Evolutionary conservation across 2,888 invertebrate genomes (phyloP).

Genomic region (Drosophila planitibia): DNA sequence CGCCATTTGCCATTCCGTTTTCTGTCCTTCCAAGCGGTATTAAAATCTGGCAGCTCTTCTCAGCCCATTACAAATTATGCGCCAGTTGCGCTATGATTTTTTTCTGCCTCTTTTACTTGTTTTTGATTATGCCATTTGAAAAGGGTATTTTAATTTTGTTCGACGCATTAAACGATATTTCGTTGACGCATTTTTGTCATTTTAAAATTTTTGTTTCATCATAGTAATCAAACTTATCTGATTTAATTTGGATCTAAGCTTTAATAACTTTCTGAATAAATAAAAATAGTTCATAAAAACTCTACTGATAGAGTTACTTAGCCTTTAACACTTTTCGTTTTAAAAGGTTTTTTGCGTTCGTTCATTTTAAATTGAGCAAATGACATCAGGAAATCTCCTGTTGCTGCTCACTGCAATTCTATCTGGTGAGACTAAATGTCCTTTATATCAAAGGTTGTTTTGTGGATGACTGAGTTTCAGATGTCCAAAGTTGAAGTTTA

Average conservation of each 20-base stretch:
- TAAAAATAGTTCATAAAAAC: neutral
- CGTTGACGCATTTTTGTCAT: neutral
- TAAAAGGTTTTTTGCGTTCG: neutral
- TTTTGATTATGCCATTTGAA: neutral
- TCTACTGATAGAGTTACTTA: neutral
- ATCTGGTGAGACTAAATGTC: slow-evolving; percentile 22
- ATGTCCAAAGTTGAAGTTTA: slow-evolving; percentile 20
- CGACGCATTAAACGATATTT: neutral
- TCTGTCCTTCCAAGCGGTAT: slow-evolving; percentile 57
- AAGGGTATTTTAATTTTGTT: slow-evolving; percentile 1
- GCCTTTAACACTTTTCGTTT: neutral
- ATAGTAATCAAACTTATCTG: neutral
- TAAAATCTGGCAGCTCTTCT: slow-evolving; percentile 49
- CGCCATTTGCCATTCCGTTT: slow-evolving; percentile 59
- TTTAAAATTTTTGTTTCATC: neutral
- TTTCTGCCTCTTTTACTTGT: slow-evolving; percentile 4
- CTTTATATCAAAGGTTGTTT: slow-evolving; percentile 15
- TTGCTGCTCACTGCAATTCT: slow-evolving; percentile 19
- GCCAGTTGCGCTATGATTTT: slow-evolving; percentile 14
- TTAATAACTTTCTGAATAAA: neutral
- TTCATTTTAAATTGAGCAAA: slow-evolving; percentile 20
- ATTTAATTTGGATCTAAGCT: neutral
- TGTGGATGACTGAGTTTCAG: slow-evolving; percentile 24
- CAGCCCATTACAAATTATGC: slow-evolving; percentile 41
- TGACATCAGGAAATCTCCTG: slow-evolving; percentile 32